Conservation (phyloP, 2,888 invertebrate genomes). For the Dioctria linearis region DNA sequence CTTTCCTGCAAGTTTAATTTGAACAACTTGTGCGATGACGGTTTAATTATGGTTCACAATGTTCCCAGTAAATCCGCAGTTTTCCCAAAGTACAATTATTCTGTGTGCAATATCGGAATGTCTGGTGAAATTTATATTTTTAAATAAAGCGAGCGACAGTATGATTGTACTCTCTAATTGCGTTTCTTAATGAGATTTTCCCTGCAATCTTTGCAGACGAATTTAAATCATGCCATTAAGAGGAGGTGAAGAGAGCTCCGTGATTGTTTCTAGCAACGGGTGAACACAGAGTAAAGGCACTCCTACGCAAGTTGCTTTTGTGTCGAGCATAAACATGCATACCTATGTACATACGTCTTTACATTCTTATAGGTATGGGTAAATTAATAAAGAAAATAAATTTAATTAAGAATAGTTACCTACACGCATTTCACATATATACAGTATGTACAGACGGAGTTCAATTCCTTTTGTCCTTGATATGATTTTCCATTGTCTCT, state of each 20-base stretch:
- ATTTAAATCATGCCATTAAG: not conserved
- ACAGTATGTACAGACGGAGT: not conserved
- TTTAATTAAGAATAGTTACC: constrained; percentile 5
- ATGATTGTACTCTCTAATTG: constrained; percentile 9
- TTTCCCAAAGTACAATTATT: not conserved
- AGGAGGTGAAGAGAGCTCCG: not conserved
- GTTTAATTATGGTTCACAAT: constrained; percentile 8
- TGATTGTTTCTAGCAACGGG: not conserved
- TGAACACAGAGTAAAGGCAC: not conserved
- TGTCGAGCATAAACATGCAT: not conserved
- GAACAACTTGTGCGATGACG: not conserved
- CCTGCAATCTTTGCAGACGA: not conserved
- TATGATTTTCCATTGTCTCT: too few species aligned
- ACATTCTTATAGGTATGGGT: not conserved
- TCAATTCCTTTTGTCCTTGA: not conserved
- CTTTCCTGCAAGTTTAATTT: too few species aligned
- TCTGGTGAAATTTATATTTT: constrained; percentile 5
- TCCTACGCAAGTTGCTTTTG: not conserved
- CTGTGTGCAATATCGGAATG: not conserved
- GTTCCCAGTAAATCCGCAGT: not conserved
- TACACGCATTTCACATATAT: not conserved
- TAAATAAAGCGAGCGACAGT: constrained; percentile 6
- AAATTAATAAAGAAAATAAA: constrained; percentile 6
- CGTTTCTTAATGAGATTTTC: constrained; percentile 18
- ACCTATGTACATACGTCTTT: too few species aligned